Percentiles rank a stretch among this genome's conserved stretches.
Evolutionary conservation across 2,888 invertebrate genomes (phyloP).

Genomic region (Eupithecia tripunctaria): DNA sequence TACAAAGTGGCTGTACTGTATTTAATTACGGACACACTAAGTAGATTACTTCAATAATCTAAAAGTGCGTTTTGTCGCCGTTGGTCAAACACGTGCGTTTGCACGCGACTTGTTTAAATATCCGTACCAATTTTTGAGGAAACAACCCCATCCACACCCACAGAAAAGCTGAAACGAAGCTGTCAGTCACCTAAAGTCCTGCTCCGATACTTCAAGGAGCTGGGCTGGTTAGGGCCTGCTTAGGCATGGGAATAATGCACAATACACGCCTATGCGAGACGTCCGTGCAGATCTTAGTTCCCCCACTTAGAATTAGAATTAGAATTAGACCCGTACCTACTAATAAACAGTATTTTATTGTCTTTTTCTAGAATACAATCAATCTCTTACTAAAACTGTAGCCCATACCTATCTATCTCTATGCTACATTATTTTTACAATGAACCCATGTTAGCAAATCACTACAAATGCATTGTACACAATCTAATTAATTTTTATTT

Average conservation of each 20-base stretch:
- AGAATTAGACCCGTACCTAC: too few relatives aligned
- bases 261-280: too few relatives aligned
- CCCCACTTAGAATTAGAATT: too few relatives aligned
- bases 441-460: background rate
- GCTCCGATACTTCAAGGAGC: too few relatives aligned
- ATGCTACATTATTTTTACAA: background rate
- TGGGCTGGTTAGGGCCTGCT: too few relatives aligned
- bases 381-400: background rate
- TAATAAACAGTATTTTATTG: background rate
- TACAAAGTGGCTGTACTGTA: constrained; percentile 18
- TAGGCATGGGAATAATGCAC: too few relatives aligned
- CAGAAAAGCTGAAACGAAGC: too few relatives aligned
- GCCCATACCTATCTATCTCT: background rate
- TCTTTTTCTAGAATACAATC: background rate
- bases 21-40: constrained; percentile 61
- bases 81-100: constrained; percentile 69
- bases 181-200: too few relatives aligned
- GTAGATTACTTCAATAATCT: constrained; percentile 72
- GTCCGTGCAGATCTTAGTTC: too few relatives aligned
- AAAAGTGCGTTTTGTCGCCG: constrained; percentile 72
- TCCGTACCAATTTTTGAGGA: background rate
- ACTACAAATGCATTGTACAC: background rate
- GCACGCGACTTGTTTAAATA: constrained; percentile 53
- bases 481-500: background rate
- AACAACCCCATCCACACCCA: too few relatives aligned